Evolutionary conservation across 2,797 vertebrate genomes (phyloP), one percentile per base, ranked within the genome.

Genomic region (Rhinichthys osculus): DNA sequence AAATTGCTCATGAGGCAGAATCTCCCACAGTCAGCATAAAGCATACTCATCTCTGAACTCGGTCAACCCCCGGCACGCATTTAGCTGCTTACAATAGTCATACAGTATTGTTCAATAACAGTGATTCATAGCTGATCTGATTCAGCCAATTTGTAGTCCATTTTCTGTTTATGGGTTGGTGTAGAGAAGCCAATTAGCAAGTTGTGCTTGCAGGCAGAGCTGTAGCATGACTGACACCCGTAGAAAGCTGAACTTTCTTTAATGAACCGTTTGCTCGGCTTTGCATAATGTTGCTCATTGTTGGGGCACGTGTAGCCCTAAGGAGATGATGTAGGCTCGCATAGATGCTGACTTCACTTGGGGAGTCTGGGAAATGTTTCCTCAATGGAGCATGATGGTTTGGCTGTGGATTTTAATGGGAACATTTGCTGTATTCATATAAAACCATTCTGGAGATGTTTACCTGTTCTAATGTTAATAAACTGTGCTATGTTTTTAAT

Each of bases 51-150:
- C 8, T 50, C 40, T 82, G 52, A 77, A 66, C 59, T 76, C 59
- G 4, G 27, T 40, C 30, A 77, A 87, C 30, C 44, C 6, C 19
- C 19, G 44, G 35, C 50, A 57, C 5, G 44, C 35, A 44, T 74
- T 85, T 59, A 82, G 42, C 73, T 47, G 21, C 66, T 64, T 47
- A 57, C 79, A 88, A 67, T 72, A 85, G 80, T 88, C 87, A 59
- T 35, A 47, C 13, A 47, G 47, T 47, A 47, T 47, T 72, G 73
- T 82, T 79, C 79, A 42, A 67, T 50, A 85, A 73, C 27, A 78
- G 70, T 85, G 84, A 88, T 88, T 88, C 66, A 85, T 78, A 23
- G 52, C 44, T 73, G 73, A 85, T 85, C 76, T 67, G 27, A 77
- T 85, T 85, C 76, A 67, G 83, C 21, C 47, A 81, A 82, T 82